phyloP scores from a whole-genome alignment of 2,113 vertebrate genomes.

The Strix aluco region DNA sequence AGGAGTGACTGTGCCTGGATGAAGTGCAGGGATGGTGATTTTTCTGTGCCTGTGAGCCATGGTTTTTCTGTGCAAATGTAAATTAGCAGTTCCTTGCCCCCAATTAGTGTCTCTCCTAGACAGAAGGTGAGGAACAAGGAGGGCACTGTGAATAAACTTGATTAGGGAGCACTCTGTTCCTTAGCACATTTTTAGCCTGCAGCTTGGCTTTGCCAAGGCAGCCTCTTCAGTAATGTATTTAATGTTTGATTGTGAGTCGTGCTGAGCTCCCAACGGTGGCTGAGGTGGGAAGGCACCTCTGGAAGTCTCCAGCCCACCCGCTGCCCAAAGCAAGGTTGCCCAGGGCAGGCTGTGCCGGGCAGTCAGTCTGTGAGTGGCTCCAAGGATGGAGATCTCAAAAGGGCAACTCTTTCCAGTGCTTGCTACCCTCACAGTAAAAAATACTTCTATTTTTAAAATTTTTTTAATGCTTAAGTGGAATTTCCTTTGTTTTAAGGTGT shows the following conservation, averaged over 20 bases:
- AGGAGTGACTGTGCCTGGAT: not conserved
- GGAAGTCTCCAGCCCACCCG: not conserved
- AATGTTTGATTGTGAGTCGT: not conserved
- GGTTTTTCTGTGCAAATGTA: not conserved
- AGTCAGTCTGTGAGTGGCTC: not conserved
- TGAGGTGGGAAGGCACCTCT: not conserved
- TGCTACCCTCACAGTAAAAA: not conserved
- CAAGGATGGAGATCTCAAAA: not conserved
- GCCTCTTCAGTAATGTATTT: not conserved
- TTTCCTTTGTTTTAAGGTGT: not conserved
- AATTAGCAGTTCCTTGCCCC: not conserved
- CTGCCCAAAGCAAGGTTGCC: not conserved
- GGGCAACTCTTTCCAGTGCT: not conserved
- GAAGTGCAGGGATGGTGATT: not conserved
- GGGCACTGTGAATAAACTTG: not conserved
- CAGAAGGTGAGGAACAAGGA: not conserved
- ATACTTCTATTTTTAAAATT: rapidly evolving
- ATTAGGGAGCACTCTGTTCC: not conserved
- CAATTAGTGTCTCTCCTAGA: not conserved
- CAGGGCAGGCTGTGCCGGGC: not conserved
- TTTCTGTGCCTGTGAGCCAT: not conserved
- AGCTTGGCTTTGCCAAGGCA: not conserved
- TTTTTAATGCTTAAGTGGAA: not conserved
- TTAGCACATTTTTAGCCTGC: not conserved
- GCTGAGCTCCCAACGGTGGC: not conserved